Base-by-base conservation (phyloP, 2,888 invertebrate genomes). In the Amiota minor region DNA sequence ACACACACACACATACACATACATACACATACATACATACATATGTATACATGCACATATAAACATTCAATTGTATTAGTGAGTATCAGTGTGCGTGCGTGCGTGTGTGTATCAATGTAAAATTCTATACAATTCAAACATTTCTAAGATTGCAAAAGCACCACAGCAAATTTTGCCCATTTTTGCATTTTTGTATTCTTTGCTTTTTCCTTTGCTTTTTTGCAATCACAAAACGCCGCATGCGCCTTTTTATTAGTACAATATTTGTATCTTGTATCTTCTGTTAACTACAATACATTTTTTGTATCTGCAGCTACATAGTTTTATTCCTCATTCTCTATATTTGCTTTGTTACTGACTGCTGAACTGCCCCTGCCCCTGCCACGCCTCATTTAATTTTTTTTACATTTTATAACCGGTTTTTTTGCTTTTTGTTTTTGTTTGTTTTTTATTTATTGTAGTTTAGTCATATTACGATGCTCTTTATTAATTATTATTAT, bases 361-460 rank as follows among this genome's bases (percentile, higher is more conserved):
- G 45, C 8, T 35, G 35, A 47, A 50, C 64, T 56, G 35, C 56
- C 45, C 10, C 69, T 70, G 69, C n/a, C 49, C 55, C 20, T 56
- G 59, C 61, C 50, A 49, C 50, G 18, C 12, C n/a, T 68, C 11
- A 53, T 87, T 89, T 88, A 89, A 89, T 90, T 89, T 87, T 89
- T 89, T 90, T 90, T 90, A 90, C 90, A 90, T 90, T 91, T 91
- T 91, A 91, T 91, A 91, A 91, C 91, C 91, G 91, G 91, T 91
- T 9, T 56, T 74, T 72, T 79, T 77, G 79, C 79, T 20, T 70
- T 49, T 61, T 47, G 12, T 47, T 20, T 67, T 55, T 23, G 20
- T 69, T 35, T 53, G 4, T 14, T 53, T 55, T 53, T 55, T 18
- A 49, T 16, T 50, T 67, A 16, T 49, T 20, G n/a, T 9, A 9